phyloP scores from a whole-genome alignment of 2,797 vertebrate genomes.

The Geotrypetes seraphini region DNA sequence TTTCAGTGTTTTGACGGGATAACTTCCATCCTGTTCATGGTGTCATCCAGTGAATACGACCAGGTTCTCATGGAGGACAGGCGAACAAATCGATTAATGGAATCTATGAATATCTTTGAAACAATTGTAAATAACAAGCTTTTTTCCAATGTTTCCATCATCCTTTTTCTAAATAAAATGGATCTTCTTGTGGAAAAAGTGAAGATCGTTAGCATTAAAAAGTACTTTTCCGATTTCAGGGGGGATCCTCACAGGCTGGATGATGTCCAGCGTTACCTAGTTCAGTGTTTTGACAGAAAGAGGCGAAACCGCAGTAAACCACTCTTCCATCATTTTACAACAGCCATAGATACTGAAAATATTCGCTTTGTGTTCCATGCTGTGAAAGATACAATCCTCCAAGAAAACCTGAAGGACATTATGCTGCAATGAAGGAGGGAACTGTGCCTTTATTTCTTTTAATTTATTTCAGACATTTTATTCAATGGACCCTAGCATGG shows the following conservation, averaged over 20 bases:
- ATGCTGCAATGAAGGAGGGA: slow-evolving; percentile 81
- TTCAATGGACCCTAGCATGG: slow-evolving; percentile 19
- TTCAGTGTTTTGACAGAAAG: slow-evolving; percentile 86
- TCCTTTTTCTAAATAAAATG: slow-evolving; percentile 95
- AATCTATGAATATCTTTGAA: slow-evolving; percentile 97
- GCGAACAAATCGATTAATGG: slow-evolving; percentile 84
- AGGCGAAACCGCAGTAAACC: slow-evolving; percentile 85
- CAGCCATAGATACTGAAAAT: slow-evolving; percentile 91
- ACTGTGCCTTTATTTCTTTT: not conserved
- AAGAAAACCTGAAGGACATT: slow-evolving; percentile 92
- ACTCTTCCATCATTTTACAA: slow-evolving; percentile 95
- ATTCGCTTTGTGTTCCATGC: slow-evolving; percentile 95
- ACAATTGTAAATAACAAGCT: slow-evolving; percentile 98
- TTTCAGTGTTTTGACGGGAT: slow-evolving; percentile 96
- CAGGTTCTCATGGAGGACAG: slow-evolving; percentile 96
- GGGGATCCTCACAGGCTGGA: slow-evolving; percentile 76
- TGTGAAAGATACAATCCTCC: slow-evolving; percentile 94
- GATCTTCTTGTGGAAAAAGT: slow-evolving; percentile 92
- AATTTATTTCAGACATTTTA: not conserved
- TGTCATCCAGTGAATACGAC: slow-evolving; percentile 89
- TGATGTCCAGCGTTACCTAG: slow-evolving; percentile 87
- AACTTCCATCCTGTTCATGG: slow-evolving; percentile 94
- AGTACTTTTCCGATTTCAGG: slow-evolving; percentile 86
- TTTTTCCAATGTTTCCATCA: slow-evolving; percentile 91
- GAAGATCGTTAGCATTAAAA: slow-evolving; percentile 75